These are phyloP conservation scores for Pseudomyrmex sp. DNA, from an alignment of 1,140 invertebrate species.

Conservation along the genomic window DNA sequence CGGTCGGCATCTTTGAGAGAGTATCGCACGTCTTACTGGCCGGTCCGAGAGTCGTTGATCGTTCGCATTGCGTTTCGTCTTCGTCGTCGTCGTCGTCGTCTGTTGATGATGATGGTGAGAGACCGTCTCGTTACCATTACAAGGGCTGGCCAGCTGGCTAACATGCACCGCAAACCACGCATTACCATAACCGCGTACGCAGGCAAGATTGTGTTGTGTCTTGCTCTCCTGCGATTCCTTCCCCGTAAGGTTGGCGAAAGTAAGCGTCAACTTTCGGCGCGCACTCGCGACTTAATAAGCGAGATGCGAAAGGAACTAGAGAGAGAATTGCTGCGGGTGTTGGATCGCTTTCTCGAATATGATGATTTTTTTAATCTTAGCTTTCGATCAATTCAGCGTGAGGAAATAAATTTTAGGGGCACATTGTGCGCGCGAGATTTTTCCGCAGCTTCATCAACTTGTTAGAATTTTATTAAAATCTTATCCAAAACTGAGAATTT, in stretches of 20 bases:
- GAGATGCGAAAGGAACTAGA: neutral
- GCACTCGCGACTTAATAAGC: constrained; percentile 48
- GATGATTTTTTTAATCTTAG: constrained; percentile 25
- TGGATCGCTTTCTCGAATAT: constrained; percentile 48
- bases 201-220: constrained; percentile 38
- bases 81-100: constrained; percentile 28
- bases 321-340: neutral
- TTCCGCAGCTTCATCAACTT: neutral
- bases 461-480: constrained; percentile 1
- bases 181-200: constrained; percentile 73
- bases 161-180: constrained; percentile 73
- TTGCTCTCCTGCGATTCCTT: constrained; percentile 24
- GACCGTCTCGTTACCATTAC: constrained; percentile 78
- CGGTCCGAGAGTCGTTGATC: constrained; percentile 72
- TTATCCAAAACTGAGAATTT: neutral
- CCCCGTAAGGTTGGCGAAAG: constrained; percentile 49
- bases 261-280: constrained; percentile 54
- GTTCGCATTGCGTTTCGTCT: constrained; percentile 74
- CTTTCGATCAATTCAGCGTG: neutral
- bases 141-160: constrained; percentile 71
- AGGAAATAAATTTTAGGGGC: neutral
- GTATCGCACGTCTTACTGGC: constrained; percentile 52
- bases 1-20: constrained; percentile 74
- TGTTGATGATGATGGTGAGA: constrained; percentile 78
- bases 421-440: neutral